Percentiles rank a stretch among this genome's conserved stretches.
These are phyloP conservation scores for Penaeus vannamei DNA, from an alignment of 1,140 invertebrate genomes.

Conservation along the genomic window DNA sequence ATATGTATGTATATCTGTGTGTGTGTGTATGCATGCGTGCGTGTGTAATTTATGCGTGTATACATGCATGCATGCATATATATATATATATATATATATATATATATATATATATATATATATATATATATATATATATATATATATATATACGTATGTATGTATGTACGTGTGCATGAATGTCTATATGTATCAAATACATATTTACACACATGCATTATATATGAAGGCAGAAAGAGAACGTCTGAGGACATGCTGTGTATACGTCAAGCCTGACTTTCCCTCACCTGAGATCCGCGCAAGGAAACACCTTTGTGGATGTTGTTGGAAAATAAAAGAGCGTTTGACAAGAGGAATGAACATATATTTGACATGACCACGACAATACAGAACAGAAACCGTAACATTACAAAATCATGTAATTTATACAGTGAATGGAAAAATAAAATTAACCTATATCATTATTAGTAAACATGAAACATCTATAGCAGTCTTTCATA, in stretches of 20 bases:
- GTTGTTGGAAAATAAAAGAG: background rate
- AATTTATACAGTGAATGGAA: slow-evolving; percentile 18
- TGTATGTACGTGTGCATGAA: background rate
- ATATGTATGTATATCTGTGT: too few relatives aligned
- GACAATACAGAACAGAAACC: slow-evolving; percentile 30
- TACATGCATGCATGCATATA: too few relatives aligned
- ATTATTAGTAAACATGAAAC: slow-evolving; percentile 44
- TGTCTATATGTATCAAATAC: background rate
- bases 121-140: background rate
- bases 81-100: background rate
- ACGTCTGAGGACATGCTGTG: background rate
- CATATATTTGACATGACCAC: slow-evolving; percentile 35
- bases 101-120: slow-evolving; percentile 22
- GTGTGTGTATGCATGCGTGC: too few relatives aligned
- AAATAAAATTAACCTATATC: slow-evolving; percentile 37
- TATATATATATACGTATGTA: background rate
- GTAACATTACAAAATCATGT: slow-evolving; percentile 7
- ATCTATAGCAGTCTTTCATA: slow-evolving; percentile 53
- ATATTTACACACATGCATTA: too few relatives aligned
- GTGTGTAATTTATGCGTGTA: too few relatives aligned
- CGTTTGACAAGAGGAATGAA: slow-evolving; percentile 4
- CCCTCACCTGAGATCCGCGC: background rate
- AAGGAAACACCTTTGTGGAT: background rate
- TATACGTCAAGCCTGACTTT: background rate
- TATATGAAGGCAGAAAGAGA: too few relatives aligned